Conservation (phyloP, 2,888 invertebrate species). For the Trisateles emortualis region DNA sequence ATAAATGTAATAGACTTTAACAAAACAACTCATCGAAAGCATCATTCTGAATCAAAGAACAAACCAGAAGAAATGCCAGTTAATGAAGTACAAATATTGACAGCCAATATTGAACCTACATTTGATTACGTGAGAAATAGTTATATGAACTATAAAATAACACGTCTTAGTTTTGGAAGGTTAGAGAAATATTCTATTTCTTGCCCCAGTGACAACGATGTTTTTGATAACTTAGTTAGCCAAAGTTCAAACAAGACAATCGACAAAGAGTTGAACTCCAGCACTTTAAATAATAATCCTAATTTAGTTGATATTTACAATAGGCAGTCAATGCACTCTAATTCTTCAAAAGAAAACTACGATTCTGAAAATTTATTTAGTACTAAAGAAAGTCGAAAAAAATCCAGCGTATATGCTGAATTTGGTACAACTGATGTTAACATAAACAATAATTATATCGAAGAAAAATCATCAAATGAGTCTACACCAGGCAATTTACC, state of each 20-base stretch:
- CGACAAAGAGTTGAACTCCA: conserved; percentile 18
- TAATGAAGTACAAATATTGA: conserved; percentile 68
- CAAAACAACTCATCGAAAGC: conserved; percentile 22
- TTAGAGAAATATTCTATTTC: conserved; percentile 68
- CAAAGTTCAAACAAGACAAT: conserved; percentile 11
- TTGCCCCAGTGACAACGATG: conserved; percentile 33
- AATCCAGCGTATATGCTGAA: conserved; percentile 38
- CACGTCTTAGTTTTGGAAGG: conserved; percentile 57
- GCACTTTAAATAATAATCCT: conserved; percentile 25
- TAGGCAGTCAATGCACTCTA: conserved; percentile 49
- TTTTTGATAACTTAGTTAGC: conserved; percentile 25
- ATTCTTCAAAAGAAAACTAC: conserved; percentile 53
- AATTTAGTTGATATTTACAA: conserved; percentile 66
- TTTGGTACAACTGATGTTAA: conserved; percentile 38
- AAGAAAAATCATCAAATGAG: conserved; percentile 33
- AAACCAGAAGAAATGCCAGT: conserved; percentile 40
- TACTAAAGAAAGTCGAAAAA: conserved; percentile 28
- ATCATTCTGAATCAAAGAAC: conserved; percentile 20
- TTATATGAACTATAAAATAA: conserved; percentile 69
- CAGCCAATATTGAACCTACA: conserved; percentile 60
- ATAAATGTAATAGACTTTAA: conserved; percentile 8
- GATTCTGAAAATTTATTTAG: conserved; percentile 29
- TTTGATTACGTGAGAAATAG: conserved; percentile 60
- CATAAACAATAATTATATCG: conserved; percentile 25
- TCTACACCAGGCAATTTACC: conserved; percentile 48